Conservation (phyloP, 1,140 invertebrate species). For the Drosophila pallidifrons region DNA sequence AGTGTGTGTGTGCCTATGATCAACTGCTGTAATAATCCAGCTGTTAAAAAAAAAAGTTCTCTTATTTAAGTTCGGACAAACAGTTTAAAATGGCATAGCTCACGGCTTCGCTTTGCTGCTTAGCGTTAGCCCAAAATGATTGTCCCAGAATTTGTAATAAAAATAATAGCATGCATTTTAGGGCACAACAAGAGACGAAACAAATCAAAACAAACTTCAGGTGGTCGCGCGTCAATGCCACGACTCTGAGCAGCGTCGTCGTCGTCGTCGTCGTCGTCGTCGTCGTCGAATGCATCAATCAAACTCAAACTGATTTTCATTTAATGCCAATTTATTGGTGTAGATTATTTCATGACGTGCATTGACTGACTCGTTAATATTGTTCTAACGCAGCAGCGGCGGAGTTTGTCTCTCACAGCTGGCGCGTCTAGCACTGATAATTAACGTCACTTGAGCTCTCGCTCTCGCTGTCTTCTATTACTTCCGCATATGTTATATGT, state of each 20-base stretch:
- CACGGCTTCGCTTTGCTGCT: no score
- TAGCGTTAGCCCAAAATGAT: no score
- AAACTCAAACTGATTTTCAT: slow-evolving; percentile 55
- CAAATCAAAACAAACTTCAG: not conserved
- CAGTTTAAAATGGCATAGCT: no score
- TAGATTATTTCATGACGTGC: slow-evolving; percentile 45
- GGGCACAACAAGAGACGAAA: not conserved
- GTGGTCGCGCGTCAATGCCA: slow-evolving; percentile 46
- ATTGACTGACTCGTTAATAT: slow-evolving; percentile 31
- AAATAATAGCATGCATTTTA: not conserved
- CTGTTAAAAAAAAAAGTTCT: no score
- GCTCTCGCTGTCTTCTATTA: not conserved
- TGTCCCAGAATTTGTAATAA: not conserved
- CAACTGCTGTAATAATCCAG: no score
- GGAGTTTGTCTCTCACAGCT: slow-evolving; percentile 28
- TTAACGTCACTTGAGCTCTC: slow-evolving; percentile 36
- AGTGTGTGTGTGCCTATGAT: no score
- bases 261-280: not conserved
- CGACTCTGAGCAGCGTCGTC: slow-evolving; percentile 45
- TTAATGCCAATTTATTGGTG: slow-evolving; percentile 62
- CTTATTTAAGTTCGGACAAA: no score
- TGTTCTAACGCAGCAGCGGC: not conserved
- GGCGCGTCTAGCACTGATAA: slow-evolving; percentile 38
- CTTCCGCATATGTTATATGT: not conserved
- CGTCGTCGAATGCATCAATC: slow-evolving; percentile 59